Conservation (phyloP, 2,797 vertebrate genomes). For the Pseudopleuronectes americanus region DNA sequence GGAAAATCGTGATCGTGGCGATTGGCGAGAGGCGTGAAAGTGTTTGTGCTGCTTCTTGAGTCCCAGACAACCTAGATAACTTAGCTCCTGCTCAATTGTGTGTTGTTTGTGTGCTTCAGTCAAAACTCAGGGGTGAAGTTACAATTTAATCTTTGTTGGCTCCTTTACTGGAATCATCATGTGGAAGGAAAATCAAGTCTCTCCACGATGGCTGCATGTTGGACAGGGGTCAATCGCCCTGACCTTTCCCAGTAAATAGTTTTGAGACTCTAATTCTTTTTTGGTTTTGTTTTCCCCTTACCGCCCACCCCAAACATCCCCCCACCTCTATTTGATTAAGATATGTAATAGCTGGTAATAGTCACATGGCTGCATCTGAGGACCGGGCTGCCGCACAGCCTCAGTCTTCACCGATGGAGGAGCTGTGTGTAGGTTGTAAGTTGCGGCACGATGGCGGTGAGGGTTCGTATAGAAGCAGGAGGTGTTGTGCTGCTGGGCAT, state of each 20-base stretch:
- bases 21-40: too few relatives aligned
- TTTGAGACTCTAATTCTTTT: conserved; percentile 58
- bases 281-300: conserved; percentile 49
- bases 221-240: conserved; percentile 39
- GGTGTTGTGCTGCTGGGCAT: conserved; percentile 42
- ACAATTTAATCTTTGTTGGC: neutral
- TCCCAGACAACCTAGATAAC: too few relatives aligned
- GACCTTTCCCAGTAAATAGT: conserved; percentile 64
- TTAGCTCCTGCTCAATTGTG: too few relatives aligned
- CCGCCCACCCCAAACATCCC: conserved; percentile 1
- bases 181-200: conserved; percentile 33
- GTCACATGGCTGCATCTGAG: conserved; percentile 50
- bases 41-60: too few relatives aligned
- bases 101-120: too few relatives aligned
- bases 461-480: conserved; percentile 44
- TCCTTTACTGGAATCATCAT: conserved; percentile 34
- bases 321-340: conserved; percentile 56
- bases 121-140: too few relatives aligned
- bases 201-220: conserved; percentile 39
- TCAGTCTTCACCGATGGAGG: conserved; percentile 38
- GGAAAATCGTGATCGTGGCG: too few relatives aligned
- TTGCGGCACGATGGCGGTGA: conserved; percentile 19
- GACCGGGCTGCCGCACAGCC: conserved; percentile 42
- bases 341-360: conserved; percentile 64
- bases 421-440: conserved; percentile 41